Percentiles rank a stretch among this genome's conserved stretches.
Conservation (phyloP, 2,113 vertebrate genomes). For the Bagarius yarrelli region DNA sequence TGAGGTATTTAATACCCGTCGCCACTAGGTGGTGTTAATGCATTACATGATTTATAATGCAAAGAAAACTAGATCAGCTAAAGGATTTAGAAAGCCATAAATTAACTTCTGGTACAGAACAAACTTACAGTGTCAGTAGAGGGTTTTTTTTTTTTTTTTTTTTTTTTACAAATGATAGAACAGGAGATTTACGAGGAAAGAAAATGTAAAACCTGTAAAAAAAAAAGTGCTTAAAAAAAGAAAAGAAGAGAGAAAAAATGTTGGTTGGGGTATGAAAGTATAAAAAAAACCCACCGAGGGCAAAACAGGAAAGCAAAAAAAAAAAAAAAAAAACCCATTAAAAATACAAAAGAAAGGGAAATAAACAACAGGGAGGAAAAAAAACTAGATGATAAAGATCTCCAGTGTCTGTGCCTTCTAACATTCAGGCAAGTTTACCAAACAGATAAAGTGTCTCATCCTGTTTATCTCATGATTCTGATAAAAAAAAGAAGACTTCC, state of each 20-base stretch:
- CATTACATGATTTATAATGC: neutral
- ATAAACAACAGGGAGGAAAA: neutral
- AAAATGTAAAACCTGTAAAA: neutral
- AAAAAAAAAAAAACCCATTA: neutral
- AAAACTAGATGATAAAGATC: neutral
- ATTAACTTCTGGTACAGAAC: neutral
- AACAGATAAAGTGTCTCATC: neutral
- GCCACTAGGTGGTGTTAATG: slow-evolving; percentile 25
- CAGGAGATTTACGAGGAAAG: neutral
- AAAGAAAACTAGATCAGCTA: neutral
- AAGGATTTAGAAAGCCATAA: neutral
- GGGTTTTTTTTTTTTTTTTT: no score
- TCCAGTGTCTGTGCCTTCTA: neutral
- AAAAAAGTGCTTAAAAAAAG: neutral
- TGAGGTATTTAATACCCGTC: neutral
- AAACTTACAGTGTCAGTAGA: neutral
- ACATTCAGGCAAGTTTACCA: neutral
- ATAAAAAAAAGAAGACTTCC: neutral
- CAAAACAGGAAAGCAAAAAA: neutral
- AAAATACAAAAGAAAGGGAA: neutral
- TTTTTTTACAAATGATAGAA: no score
- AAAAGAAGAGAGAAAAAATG: neutral
- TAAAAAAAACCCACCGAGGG: neutral
- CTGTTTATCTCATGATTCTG: no score
- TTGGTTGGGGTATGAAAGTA: neutral